Base-by-base conservation (phyloP, 2,797 vertebrate species). In the Hapalemur alaotrensis region DNA sequence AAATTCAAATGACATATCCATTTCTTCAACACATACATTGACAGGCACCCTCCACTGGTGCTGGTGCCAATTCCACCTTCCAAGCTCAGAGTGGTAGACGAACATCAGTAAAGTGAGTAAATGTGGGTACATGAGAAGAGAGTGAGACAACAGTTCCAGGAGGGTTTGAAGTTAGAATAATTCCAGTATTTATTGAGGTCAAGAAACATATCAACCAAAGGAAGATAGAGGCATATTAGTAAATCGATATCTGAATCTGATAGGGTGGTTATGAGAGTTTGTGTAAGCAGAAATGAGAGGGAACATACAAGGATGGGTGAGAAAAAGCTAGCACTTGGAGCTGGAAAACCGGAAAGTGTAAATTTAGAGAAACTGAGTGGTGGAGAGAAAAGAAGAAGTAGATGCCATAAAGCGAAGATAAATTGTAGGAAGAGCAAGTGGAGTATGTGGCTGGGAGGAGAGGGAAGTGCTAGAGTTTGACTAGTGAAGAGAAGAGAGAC, bases 51-150 rank as follows among this genome's bases (percentile, higher is more conserved):
- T 67, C 32, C 32, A 20, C 7, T 9, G 32, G 32, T n/a, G 32
- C 57, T 2, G 25, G 11, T 28, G 14, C 57, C 11, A 13, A 17
- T 35, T 52, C 25, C 2, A 22, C 18, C 23, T 4, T 52, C 4
- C 7, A 48, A 75, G 7, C 10, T 73, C 48, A 73, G 20, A 13
- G 7, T 3, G 22, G 2, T 18, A n/a, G 4, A 83, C 1, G 22
- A 28, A 4, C 5, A 3, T 48, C 43, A 72, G 22, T 25, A 73
- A 83, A 52, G 4, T 4, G n/a, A 85, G 8, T 22, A 28, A 30
- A 4, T 52, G 10, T 35, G 7, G 0, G 11, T 41, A 6, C 3
- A 20, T 46, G 12, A 25, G 14, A 10, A 23, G 1, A 3, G 5
- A 84, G 13, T 9, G 25, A 41, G 18, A 57, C 2, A 92, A 48